These are phyloP conservation scores for Misgurnus mizolepis DNA, from an alignment of 2,113 vertebrate species.

Conservation along the genomic window DNA sequence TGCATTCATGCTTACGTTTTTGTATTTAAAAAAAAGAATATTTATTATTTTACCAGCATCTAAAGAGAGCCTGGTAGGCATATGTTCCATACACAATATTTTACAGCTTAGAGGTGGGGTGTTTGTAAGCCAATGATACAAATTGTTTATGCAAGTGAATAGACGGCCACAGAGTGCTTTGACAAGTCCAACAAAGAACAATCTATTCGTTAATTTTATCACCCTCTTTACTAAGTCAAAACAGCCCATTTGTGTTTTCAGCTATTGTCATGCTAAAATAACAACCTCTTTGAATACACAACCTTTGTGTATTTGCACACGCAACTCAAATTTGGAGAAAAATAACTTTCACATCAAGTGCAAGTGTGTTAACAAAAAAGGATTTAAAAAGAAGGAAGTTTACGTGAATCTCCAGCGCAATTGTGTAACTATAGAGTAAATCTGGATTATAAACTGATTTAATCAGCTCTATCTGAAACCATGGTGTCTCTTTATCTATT, in stretches of 20 bases:
- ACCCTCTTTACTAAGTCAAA: slow-evolving; percentile 33
- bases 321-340: not conserved
- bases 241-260: slow-evolving; percentile 21
- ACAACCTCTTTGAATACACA: slow-evolving; percentile 51
- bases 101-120: not conserved
- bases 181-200: slow-evolving; percentile 46
- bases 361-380: not conserved
- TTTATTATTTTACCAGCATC: not conserved
- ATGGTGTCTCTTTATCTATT: not conserved
- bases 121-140: slow-evolving; percentile 2
- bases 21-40: not conserved
- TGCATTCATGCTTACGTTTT: not conserved
- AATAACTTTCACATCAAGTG: slow-evolving; percentile 47
- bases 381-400: not conserved
- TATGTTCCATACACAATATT: not conserved
- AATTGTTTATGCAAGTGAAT: slow-evolving; percentile 31
- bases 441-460: slow-evolving; percentile 44
- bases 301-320: not conserved
- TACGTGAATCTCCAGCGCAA: not conserved
- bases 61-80: not conserved
- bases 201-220: slow-evolving; percentile 47
- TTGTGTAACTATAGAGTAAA: slow-evolving; percentile 39
- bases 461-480: slow-evolving; percentile 52
- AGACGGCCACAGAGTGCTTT: slow-evolving; percentile 29
- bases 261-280: slow-evolving; percentile 34